Evolutionary conservation across 2,888 invertebrate species (phyloP).

Genomic region (Drosophila mulleri): DNA sequence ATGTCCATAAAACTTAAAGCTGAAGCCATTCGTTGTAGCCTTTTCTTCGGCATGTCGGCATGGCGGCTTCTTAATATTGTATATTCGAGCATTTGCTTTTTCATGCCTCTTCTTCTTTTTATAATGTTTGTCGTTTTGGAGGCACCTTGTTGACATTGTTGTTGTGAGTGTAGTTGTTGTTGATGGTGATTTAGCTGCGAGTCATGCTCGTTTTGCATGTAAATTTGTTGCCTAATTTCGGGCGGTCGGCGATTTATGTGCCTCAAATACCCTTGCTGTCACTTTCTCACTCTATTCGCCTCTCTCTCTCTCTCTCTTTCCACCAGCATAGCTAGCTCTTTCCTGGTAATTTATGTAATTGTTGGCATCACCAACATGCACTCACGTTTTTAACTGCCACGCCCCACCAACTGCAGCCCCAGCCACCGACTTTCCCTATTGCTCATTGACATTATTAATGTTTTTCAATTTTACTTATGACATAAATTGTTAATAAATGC

Average conservation of each 20-base stretch:
- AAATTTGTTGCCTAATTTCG: slow-evolving; percentile 75
- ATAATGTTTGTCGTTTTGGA: slow-evolving; percentile 57
- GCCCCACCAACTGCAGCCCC: background rate
- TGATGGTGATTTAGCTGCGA: slow-evolving; percentile 65
- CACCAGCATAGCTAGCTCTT: background rate
- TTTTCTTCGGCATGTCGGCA: background rate
- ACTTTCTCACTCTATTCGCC: background rate
- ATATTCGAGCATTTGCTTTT: slow-evolving; percentile 13
- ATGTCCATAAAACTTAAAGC: background rate
- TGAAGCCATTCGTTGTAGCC: background rate
- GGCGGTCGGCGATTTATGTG: slow-evolving; percentile 59
- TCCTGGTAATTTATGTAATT: slow-evolving; percentile 55
- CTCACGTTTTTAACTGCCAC: slow-evolving; percentile 49
- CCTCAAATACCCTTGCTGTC: slow-evolving; percentile 6
- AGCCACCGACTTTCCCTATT: too few relatives aligned
- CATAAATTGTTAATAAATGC: slow-evolving; percentile 76
- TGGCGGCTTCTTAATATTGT: too few relatives aligned
- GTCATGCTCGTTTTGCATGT: slow-evolving; percentile 63
- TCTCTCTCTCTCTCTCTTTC: background rate
- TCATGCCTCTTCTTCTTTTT: slow-evolving; percentile 10
- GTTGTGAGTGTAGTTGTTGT: slow-evolving; percentile 25
- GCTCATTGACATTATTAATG: slow-evolving; percentile 71
- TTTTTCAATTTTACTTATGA: slow-evolving; percentile 67
- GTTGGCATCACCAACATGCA: slow-evolving; percentile 54
- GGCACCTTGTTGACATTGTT: slow-evolving; percentile 38